Evolutionary conservation across 1,140 invertebrate species (phyloP).

Genomic region (Eulimnadia texana): DNA sequence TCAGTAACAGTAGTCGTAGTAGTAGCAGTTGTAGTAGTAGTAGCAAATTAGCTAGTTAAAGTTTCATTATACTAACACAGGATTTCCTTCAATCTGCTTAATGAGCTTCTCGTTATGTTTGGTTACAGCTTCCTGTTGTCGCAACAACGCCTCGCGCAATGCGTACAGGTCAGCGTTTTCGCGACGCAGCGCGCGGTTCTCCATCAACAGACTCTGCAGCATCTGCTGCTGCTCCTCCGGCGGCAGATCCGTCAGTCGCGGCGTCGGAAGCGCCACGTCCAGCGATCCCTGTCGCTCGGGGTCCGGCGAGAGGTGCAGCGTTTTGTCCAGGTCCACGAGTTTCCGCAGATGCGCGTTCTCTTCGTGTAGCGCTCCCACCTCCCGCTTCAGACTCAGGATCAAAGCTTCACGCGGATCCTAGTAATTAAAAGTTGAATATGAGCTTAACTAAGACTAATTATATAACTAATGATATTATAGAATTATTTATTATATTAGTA

Average conservation of each 20-base stretch:
- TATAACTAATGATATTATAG: too few species aligned
- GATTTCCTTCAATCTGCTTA: conserved; percentile 73
- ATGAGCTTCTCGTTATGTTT: conserved; percentile 75
- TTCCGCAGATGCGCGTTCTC: conserved; percentile 82
- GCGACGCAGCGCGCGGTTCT: conserved; percentile 67
- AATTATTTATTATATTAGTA: too few species aligned
- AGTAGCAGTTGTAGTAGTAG: background rate
- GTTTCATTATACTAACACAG: conserved; percentile 40
- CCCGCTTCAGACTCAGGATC: conserved; percentile 74
- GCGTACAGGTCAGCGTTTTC: conserved; percentile 76
- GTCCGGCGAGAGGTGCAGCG: background rate
- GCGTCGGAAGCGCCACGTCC: background rate
- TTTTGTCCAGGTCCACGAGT: conserved; percentile 39
- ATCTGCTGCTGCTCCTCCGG: conserved; percentile 7
- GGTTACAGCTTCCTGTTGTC: conserved; percentile 79
- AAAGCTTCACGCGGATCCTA: conserved; percentile 82
- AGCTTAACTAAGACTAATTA: too few species aligned
- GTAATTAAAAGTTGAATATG: conserved; percentile 20
- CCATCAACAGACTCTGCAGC: conserved; percentile 27
- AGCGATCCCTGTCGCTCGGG: background rate
- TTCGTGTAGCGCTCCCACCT: conserved; percentile 69
- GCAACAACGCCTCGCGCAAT: conserved; percentile 56
- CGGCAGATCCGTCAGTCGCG: conserved; percentile 11
- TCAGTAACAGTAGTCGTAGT: too few species aligned
- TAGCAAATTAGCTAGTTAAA: background rate